phyloP scores from a whole-genome alignment of 2,797 vertebrate species.

The Pogoniulus pusillus region DNA sequence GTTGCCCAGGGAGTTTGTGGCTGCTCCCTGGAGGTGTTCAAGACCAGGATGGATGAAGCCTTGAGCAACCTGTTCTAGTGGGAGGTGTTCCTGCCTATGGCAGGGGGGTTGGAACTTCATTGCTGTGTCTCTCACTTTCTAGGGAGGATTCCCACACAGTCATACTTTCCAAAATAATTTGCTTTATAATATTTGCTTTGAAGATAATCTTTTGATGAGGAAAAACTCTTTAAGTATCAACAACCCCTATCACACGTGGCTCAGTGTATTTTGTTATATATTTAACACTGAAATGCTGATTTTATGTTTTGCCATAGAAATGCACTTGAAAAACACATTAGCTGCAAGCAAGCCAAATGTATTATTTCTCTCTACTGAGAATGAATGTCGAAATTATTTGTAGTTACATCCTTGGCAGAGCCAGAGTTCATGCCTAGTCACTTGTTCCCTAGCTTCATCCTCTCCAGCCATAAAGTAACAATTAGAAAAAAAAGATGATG shows the following conservation, averaged over 20 bases:
- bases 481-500: neutral
- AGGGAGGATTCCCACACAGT: neutral
- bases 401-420: neutral
- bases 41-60: too few relatives aligned
- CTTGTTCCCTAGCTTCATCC: neutral
- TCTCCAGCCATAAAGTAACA: neutral
- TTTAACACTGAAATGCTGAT: slow-evolving; percentile 4
- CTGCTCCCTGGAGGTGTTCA: too few relatives aligned
- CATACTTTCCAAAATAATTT: neutral
- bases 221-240: neutral
- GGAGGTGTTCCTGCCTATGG: too few relatives aligned
- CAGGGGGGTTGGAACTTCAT: too few relatives aligned
- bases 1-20: too few relatives aligned
- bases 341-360: neutral
- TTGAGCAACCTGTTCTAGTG: too few relatives aligned
- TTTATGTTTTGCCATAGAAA: neutral
- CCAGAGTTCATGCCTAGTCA: neutral
- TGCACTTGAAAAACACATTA: neutral
- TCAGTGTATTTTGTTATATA: neutral
- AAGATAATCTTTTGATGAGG: neutral
- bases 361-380: neutral
- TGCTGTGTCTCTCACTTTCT: neutral
- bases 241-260: neutral
- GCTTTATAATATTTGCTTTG: neutral
- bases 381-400: neutral